Base-by-base conservation (phyloP, 1,140 invertebrate genomes). In the Dreissena rostriformis region DNA sequence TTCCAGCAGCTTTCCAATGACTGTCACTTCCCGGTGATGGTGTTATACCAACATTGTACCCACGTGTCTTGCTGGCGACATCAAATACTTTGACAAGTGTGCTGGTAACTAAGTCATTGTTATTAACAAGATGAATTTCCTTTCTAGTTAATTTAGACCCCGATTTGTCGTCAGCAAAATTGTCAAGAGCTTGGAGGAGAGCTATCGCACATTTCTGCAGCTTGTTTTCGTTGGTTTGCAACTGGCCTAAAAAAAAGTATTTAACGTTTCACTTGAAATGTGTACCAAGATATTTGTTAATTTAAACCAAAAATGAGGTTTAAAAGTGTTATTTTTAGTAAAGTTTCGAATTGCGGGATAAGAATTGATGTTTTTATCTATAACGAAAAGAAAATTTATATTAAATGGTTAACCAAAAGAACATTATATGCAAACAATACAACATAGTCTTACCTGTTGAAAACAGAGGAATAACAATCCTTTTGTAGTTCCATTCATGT, bases 61-160 rank as follows among this genome's bases (percentile, higher is more conserved):
- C 26, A 22, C 52, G 70, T 1, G 4, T 17, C 28, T 29, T 29
- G 52, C 29, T 19, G 10, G 57, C 74, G 49, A 51, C 74, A 77
- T 67, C 22, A 19, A 77, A 77, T 12, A 77, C 63, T 67, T 22
- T 65, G 29, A 26, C 57, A 52, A 77, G 63, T n/a, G 29, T 14
- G 0, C 67, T 49, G 24, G 12, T 52, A 2, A 77, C 75, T 10
- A 52, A n/a, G 7, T 22, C 28, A 14, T 28, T 51, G 53, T 67
- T 77, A 24, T 77, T 77, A 1, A 77, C 39, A 0, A 77, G 63
- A n/a, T 66, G 75, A 39, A 77, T 67, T 52, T 77, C 75, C 28
- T 14, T 52, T 11, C 66, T 51, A 67, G 10, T 22, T 67, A n/a
- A 49, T 51, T 63, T 65, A 51, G 53, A 39, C 4, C 19, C 39